Evolutionary conservation across 2,113 vertebrate species (phyloP), one percentile per base, ranked within the genome.

Genomic region (Montifringilla adamsi): DNA sequence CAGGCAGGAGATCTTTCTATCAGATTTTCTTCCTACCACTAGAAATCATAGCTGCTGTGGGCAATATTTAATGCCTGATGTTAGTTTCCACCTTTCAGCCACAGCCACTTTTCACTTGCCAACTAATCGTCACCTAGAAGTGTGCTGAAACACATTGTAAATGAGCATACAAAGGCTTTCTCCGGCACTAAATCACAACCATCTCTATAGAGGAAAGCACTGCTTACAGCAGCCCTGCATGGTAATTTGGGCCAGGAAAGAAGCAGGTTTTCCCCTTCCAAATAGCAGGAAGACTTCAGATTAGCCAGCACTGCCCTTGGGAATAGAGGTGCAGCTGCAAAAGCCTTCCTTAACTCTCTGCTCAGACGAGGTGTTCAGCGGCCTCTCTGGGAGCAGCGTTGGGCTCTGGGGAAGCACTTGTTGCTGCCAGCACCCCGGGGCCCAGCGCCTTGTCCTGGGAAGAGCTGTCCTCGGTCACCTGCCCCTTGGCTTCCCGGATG

Each of bases 51-150:
- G 69, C 66, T 92, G 79, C 73, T 0, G 1, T 1, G 5, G 64
- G 88, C 93, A 87, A 39, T 94, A 78, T 92, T 94, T 93, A 93
- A 60, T 75, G 72, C 37, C 56, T 78, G 69, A 79, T 75, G 64
- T 68, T 92, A 46, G 76, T 64, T 96, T 80, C 83, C 79, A 88
- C 64, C 79, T 93, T 94, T 89, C 93, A 78, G 90, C 85, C 83
- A 75, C 59, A 74, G 85, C 64, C 53, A 72, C 88, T 96, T 92
- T 89, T 92, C 87, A 58, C 86, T 74, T 89, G 47, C 90, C 76
- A 64, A 84, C 63, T 81, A 81, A 93, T 81, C 5, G 3, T 81
- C 87, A 81, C 60, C 59, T 31, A 44, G 39, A 88, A 90, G 68
- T 31, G 58, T 58, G 37, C 73, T 60, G 79, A 94, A 87, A 85